A percentile compares a stretch with the other conserved stretches of the same genome.
Evolutionary conservation across 2,888 invertebrate species (phyloP).

Genomic region (Gandaritis pyraliata): DNA sequence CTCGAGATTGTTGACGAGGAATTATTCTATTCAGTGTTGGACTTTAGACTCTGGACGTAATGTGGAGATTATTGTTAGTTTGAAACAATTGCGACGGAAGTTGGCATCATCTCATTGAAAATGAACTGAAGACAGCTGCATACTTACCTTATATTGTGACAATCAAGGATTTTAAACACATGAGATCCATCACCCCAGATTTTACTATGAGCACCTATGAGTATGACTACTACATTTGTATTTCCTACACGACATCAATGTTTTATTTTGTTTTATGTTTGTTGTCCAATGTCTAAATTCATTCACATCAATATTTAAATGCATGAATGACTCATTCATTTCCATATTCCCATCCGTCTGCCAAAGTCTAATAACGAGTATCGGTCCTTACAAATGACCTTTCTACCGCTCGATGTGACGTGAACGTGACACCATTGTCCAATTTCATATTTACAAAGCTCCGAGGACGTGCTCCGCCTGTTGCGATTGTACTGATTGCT

Average conservation of each 20-base stretch:
- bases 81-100: slow-evolving; percentile 5
- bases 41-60: slow-evolving; percentile 38
- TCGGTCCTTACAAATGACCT: slow-evolving; percentile 4
- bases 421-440: slow-evolving; percentile 2
- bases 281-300: no score
- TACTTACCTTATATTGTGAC: no score
- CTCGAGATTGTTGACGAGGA: slow-evolving; percentile 48
- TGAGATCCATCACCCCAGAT: no score
- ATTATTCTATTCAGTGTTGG: slow-evolving; percentile 60
- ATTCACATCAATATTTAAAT: no score
- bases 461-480: slow-evolving; percentile 4
- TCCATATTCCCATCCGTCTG: slow-evolving; percentile 6
- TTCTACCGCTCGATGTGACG: not conserved
- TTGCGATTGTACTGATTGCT: not conserved
- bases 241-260: no score
- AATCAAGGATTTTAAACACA: no score
- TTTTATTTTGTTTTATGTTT: no score
- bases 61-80: slow-evolving; percentile 17
- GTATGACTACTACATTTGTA: no score
- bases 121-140: not conserved
- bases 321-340: slow-evolving; percentile 13
- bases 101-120: not conserved
- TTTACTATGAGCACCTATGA: no score
- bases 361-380: slow-evolving; percentile 10
- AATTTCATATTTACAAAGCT: slow-evolving; percentile 13